phyloP scores from a whole-genome alignment of 1,140 invertebrate species.

The Bilobella aurantiaca region DNA sequence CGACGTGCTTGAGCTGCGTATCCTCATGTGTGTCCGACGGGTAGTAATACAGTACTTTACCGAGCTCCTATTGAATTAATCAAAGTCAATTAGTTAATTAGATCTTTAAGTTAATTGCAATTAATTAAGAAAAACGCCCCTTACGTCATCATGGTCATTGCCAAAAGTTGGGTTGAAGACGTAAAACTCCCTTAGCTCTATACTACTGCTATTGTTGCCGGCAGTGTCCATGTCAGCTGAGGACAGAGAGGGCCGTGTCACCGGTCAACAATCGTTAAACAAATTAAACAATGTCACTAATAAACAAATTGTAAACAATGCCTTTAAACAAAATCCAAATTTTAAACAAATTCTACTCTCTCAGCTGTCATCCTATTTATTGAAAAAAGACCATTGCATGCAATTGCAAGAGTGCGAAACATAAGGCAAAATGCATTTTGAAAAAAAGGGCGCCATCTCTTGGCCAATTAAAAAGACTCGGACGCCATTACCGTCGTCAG shows the following conservation, averaged over 20 bases:
- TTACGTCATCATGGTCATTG: conserved; percentile 1
- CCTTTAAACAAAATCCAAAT: no score
- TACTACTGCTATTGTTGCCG: neutral
- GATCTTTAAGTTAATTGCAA: neutral
- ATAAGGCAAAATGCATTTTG: no score
- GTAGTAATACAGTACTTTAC: conserved; percentile 72
- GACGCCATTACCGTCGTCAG: no score
- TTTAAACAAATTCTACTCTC: no score
- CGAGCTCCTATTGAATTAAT: conserved; percentile 57
- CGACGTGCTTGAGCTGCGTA: conserved; percentile 76
- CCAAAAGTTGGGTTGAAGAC: neutral
- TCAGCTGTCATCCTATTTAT: no score
- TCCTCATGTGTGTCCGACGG: conserved; percentile 68
- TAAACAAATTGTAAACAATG: no score
- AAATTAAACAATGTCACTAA: no score
- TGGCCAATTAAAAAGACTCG: no score
- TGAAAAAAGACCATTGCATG: no score
- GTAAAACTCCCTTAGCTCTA: neutral
- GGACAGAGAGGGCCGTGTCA: neutral
- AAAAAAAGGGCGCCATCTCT: no score
- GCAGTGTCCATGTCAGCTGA: neutral
- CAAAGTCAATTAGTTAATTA: neutral
- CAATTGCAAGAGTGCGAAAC: no score
- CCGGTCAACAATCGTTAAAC: no score
- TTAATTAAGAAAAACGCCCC: neutral